Conservation (phyloP, 2,113 vertebrate species). For the Acanthisitta chloris region DNA sequence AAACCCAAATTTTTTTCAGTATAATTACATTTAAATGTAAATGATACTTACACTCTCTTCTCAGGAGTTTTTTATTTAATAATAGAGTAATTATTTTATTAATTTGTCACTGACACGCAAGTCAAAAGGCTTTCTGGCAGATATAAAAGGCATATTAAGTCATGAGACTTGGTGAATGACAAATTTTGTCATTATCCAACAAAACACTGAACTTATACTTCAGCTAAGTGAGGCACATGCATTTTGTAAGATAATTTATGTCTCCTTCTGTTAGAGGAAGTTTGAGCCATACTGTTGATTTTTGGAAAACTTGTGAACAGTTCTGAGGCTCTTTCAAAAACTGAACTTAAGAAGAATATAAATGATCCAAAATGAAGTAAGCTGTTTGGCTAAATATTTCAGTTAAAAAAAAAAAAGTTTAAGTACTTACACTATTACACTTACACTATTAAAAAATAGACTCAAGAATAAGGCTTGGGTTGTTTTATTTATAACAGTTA, state of each 20-base stretch:
- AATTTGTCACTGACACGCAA: not conserved
- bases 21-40: not conserved
- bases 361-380: not conserved
- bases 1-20: not conserved
- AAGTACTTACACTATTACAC: fast-evolving
- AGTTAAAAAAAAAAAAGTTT: not conserved
- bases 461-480: not conserved
- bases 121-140: not conserved
- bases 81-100: not conserved
- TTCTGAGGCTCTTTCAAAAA: not conserved
- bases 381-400: not conserved
- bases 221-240: not conserved
- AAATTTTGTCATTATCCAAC: not conserved
- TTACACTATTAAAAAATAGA: not conserved
- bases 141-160: not conserved
- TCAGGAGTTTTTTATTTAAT: not conserved
- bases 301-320: not conserved
- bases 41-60: not conserved
- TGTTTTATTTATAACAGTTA: not conserved
- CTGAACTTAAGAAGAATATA: not conserved
- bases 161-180: not conserved
- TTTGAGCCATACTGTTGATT: not conserved
- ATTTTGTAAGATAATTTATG: not conserved
- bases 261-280: not conserved
- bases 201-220: not conserved